Conservation (phyloP, 2,888 invertebrate species). For the Lydus trimaculatus region DNA sequence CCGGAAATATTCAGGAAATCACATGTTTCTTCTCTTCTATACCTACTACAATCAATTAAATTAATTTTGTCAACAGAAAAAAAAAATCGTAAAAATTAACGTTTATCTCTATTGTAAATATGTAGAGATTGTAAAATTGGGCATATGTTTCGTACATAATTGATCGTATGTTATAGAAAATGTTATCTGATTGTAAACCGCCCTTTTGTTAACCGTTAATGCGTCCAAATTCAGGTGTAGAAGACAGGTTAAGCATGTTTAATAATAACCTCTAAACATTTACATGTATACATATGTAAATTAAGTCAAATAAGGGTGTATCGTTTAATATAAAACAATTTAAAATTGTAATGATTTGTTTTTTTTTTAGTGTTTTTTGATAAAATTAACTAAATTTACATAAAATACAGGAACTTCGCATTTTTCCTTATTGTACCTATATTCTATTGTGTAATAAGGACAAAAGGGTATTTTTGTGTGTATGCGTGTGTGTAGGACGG, state of each 20-base stretch:
- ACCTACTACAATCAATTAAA: constrained; percentile 21
- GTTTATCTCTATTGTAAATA: constrained; percentile 27
- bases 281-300: neutral
- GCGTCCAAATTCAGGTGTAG: constrained; percentile 18
- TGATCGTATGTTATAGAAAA: constrained; percentile 13
- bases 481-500: neutral
- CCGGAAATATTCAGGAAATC: constrained; percentile 14
- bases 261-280: neutral
- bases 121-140: constrained; percentile 20
- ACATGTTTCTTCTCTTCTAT: constrained; percentile 10
- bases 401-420: neutral
- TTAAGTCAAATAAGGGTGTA: neutral
- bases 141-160: constrained; percentile 27
- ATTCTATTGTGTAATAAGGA: neutral
- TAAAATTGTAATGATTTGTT: neutral
- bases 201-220: constrained; percentile 18
- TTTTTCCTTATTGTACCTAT: neutral
- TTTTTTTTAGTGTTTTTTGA: too few species aligned
- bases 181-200: constrained; percentile 25
- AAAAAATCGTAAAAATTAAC: too few species aligned
- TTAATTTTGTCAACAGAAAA: constrained; percentile 6
- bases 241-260: neutral
- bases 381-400: neutral
- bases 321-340: neutral
- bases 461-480: neutral